phyloP scores from a whole-genome alignment of 2,113 vertebrate species.

The Tragulus kanchil region DNA sequence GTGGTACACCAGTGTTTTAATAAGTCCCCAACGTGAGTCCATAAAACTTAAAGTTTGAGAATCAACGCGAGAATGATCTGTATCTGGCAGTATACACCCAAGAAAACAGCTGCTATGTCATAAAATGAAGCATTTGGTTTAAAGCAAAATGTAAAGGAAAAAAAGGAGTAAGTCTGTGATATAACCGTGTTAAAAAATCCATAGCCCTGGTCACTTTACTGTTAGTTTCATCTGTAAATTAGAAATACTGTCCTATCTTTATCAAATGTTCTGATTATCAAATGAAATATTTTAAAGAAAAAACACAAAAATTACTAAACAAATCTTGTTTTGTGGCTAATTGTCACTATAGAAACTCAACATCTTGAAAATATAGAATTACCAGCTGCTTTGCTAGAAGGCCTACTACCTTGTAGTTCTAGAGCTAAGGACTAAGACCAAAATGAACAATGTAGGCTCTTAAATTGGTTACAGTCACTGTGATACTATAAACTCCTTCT shows the following conservation, averaged over 20 bases:
- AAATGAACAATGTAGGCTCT: slow-evolving; percentile 23
- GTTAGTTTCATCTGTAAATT: slow-evolving; percentile 48
- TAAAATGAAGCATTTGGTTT: slow-evolving; percentile 17
- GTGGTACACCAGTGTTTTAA: background rate
- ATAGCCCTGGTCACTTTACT: background rate
- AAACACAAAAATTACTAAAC: slow-evolving; percentile 40
- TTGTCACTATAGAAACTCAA: slow-evolving; percentile 2
- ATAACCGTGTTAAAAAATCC: background rate
- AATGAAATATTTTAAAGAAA: slow-evolving; percentile 29
- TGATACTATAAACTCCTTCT: slow-evolving; percentile 52
- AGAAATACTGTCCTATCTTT: slow-evolving; percentile 7
- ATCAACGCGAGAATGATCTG: background rate
- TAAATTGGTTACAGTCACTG: background rate
- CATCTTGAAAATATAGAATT: slow-evolving; percentile 42
- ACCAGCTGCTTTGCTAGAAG: background rate
- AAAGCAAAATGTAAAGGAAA: slow-evolving; percentile 45
- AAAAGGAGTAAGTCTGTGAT: background rate
- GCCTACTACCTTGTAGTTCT: background rate
- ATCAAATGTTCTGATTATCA: slow-evolving; percentile 40
- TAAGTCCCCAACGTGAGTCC: background rate
- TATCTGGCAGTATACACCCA: background rate
- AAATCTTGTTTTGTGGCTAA: background rate
- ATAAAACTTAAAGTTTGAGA: background rate
- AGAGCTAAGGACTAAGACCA: slow-evolving; percentile 5
- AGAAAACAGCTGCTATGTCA: background rate